A percentile compares a stretch with the other conserved stretches of the same genome.
phyloP scores from a whole-genome alignment of 1,140 invertebrate genomes.

The Bathynomus jamesi region DNA sequence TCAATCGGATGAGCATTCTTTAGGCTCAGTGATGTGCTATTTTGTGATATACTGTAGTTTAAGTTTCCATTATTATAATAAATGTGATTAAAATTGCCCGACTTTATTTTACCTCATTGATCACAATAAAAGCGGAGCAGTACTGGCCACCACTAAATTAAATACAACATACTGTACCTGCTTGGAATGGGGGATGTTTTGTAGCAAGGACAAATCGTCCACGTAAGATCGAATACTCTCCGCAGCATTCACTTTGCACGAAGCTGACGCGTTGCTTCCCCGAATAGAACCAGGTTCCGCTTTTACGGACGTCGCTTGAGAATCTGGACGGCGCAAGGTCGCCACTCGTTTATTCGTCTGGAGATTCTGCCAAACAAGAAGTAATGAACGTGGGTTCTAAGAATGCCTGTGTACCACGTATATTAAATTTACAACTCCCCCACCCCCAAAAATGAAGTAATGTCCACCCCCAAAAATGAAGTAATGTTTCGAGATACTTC shows the following conservation, averaged over 20 bases:
- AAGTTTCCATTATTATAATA: no score
- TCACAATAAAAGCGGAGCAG: no score
- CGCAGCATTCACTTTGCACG: constrained; percentile 31
- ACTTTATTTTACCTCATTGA: no score
- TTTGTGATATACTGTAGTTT: no score
- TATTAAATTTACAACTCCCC: neutral
- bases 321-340: constrained; percentile 42
- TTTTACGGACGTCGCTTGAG: constrained; percentile 54
- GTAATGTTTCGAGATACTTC: no score
- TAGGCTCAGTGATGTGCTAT: no score
- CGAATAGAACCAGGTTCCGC: constrained; percentile 54
- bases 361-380: constrained; percentile 3
- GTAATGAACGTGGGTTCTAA: neutral
- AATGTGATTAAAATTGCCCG: no score
- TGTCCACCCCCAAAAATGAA: no score
- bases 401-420: neutral
- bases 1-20: no score
- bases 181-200: neutral
- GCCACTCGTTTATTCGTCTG: constrained; percentile 1
- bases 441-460: no score
- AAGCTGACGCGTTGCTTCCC: constrained; percentile 46
- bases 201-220: constrained; percentile 10
- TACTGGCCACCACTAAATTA: no score
- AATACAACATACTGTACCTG: neutral
- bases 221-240: constrained; percentile 29